Evolutionary conservation across 2,888 invertebrate genomes (phyloP), one percentile per base, ranked within the genome.

Genomic region (Hesperia comma): DNA sequence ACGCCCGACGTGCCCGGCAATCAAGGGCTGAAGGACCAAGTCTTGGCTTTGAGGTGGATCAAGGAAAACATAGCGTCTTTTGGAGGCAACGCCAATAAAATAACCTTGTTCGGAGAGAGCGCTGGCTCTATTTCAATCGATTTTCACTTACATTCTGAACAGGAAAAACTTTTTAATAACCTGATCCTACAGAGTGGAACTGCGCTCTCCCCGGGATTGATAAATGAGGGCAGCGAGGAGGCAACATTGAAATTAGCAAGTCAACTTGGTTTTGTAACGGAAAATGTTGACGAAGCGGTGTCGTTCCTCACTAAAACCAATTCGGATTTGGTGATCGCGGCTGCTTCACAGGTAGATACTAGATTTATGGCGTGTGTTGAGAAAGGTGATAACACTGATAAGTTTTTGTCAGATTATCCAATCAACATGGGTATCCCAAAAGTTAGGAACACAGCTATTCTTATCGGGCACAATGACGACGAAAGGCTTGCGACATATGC

Each of bases 391-490:
- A 69, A 63, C 10, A 68, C 77, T 8, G 76, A 79, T 26, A 67
- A 69, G 33, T 64, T 77, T n/a, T 54, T 90, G 51, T 71, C 76
- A 7, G 75, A 76, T 19, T 75, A 79, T 67, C 83, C 86, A 71
- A 67, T 81, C 0, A 76, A 78, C 37, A 61, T 75, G 26, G 60
- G 74, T 12, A 69, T 76, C 0, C 79, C 83, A 0, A 85, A 83
- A 78, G 77, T 72, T 0, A 77, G 70, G 41, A 74, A 79, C 43
- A 75, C 83, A n/a, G 72, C 83, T 10, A 71, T 88, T 43, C 68
- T 89, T 17, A 75, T 83, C 14, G 90, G 90, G 6, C 84, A 81
- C 33, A 86, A 77, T 53, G 75, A 79, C 61, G 71, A 82, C 43
- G 89, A 90, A 77, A 51, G 41, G 21, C 54, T 81, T 14, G 2